Percentiles rank a stretch among this genome's conserved stretches.
Evolutionary conservation across 92 coral and sea anemone species (phyloP).

Genomic region (Palythoa grandiflora): DNA sequence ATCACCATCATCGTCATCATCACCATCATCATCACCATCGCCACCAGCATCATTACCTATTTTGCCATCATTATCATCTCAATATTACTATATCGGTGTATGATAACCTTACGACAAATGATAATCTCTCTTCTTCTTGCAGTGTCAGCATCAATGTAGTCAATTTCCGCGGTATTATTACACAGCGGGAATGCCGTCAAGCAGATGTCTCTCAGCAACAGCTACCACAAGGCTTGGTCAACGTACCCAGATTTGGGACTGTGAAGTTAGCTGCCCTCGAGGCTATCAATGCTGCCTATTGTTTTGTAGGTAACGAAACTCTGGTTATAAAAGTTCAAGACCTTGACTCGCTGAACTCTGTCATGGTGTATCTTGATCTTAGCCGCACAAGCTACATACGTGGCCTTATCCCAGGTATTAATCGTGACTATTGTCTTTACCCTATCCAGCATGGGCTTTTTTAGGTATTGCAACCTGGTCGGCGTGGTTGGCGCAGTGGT

Average conservation of each 20-base stretch:
- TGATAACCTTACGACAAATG: not conserved
- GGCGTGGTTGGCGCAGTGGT: too few relatives aligned
- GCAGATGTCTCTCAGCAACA: conserved; percentile 77
- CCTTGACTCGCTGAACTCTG: conserved; percentile 72
- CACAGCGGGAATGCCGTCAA: conserved; percentile 80
- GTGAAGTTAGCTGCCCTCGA: conserved; percentile 51
- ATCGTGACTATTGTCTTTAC: not conserved
- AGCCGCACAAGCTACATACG: conserved; percentile 66
- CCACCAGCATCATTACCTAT: too few relatives aligned
- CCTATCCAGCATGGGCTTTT: too few relatives aligned
- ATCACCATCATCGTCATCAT: too few relatives aligned
- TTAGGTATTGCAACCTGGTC: too few relatives aligned
- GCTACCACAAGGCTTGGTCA: conserved; percentile 67
- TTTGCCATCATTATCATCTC: not conserved
- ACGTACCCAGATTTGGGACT: conserved; percentile 82
- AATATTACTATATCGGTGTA: not conserved
- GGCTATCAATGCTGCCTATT: conserved; percentile 74
- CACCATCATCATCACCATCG: too few relatives aligned
- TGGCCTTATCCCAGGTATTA: conserved; percentile 87
- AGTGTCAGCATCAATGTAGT: conserved; percentile 52
- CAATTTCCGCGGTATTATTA: conserved; percentile 81
- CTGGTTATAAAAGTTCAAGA: conserved; percentile 81
- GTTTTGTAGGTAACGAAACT: conserved; percentile 73
- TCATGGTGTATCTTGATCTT: conserved; percentile 87
- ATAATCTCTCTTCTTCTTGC: not conserved